phyloP scores from a whole-genome alignment of 2,797 vertebrate genomes.

The Helarctos malayanus region DNA sequence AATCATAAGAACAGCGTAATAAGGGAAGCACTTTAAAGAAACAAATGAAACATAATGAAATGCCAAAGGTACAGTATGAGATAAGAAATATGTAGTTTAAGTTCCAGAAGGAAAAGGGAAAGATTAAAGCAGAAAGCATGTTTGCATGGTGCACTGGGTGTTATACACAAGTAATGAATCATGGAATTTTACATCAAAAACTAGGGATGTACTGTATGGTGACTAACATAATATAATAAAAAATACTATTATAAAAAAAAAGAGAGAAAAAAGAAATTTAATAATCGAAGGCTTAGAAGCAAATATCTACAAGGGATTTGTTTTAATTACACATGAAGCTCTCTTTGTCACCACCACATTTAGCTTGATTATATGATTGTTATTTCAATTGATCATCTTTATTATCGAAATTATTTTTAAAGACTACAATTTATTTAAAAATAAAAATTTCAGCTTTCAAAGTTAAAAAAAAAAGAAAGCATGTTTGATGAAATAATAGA shows the following conservation, averaged over 20 bases:
- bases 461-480: neutral
- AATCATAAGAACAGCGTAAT: neutral
- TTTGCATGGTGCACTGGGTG: too few species aligned
- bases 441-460: neutral
- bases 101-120: neutral
- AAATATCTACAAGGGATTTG: neutral
- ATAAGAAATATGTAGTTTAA: neutral
- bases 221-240: too few species aligned
- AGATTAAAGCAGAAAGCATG: neutral
- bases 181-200: too few species aligned
- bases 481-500: neutral
- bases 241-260: too few species aligned
- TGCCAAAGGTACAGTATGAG: neutral
- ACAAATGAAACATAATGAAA: neutral
- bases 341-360: neutral
- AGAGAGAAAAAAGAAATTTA: neutral
- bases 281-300: neutral
- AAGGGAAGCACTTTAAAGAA: neutral
- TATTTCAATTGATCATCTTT: slow-evolving; percentile 40
- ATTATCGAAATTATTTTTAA: slow-evolving; percentile 25
- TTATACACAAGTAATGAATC: too few species aligned
- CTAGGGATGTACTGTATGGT: too few species aligned
- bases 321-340: neutral
- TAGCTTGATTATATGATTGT: neutral
- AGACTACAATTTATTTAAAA: neutral